These are phyloP conservation scores for Agrotis puta DNA, from an alignment of 2,888 invertebrate genomes.

Conservation along the genomic window DNA sequence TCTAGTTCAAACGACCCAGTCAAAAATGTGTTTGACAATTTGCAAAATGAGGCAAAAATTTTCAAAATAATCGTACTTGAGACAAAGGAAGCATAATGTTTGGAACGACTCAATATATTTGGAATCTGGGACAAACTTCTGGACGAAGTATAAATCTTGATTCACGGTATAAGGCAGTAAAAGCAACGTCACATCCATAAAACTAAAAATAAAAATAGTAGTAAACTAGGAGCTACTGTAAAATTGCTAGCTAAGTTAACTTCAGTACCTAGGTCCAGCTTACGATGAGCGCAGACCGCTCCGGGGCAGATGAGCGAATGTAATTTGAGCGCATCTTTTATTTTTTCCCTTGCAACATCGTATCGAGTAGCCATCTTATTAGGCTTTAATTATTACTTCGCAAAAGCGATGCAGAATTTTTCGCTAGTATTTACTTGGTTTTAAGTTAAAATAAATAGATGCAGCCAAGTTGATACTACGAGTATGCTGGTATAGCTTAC, in stretches of 20 bases:
- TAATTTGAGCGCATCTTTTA: slow-evolving; percentile 28
- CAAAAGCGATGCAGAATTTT: not conserved
- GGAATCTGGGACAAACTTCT: too few species aligned
- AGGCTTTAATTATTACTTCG: not conserved
- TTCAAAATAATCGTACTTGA: too few species aligned
- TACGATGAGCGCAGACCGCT: slow-evolving; percentile 27
- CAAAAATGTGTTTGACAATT: too few species aligned
- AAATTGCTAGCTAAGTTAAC: slow-evolving; percentile 11
- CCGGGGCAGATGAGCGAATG: slow-evolving; percentile 30
- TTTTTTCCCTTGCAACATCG: slow-evolving; percentile 26
- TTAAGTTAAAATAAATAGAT: not conserved
- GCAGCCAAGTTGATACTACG: not conserved
- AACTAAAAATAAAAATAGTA: slow-evolving; percentile 4
- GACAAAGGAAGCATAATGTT: too few species aligned
- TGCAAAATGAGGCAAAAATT: too few species aligned
- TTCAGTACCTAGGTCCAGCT: slow-evolving; percentile 22
- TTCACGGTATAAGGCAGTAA: too few species aligned
- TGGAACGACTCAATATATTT: too few species aligned
- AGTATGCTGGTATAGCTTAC: not conserved
- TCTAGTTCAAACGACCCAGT: too few species aligned
- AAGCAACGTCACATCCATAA: not conserved
- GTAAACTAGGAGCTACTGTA: slow-evolving; percentile 2
- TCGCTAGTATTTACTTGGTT: slow-evolving; percentile 3
- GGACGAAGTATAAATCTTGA: too few species aligned
- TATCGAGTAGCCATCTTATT: slow-evolving; percentile 5